Base-by-base conservation (phyloP, 2,113 vertebrate genomes). In the Falcunculus frontatus region DNA sequence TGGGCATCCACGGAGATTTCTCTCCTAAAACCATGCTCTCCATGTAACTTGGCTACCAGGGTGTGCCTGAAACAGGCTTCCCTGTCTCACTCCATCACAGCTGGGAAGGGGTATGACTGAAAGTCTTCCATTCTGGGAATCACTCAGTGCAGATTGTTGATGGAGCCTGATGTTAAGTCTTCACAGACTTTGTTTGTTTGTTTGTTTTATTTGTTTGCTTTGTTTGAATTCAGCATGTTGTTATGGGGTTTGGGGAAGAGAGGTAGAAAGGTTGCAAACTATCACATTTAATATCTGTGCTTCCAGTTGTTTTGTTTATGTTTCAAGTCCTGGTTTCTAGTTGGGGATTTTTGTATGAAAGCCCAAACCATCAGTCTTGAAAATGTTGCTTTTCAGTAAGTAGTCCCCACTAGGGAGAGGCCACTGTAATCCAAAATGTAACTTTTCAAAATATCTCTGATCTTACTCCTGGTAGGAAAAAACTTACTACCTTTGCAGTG, bases 361-460 rank as follows among this genome's bases (percentile, higher is more conserved):
- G 49, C 60, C 64, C 56, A 76, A 77, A 62, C 52, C 10, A 55
- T 95, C 84, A 23, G 27, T 69, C 63, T 95, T 75, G 82, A 75
- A 97, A 95, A 95, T 90, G 89, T 64, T 96, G 87, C 84, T 95
- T 96, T 95, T 86, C 56, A 59, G 30, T 93, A 87, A 92, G 86
- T 69, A 91, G 78, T 75, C 47, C 39, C 55, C 64, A 21, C 44
- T 53, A 87, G 82, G 4, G 52, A 95, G 90, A 93, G 53, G 83
- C 82, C 62, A 62, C 86, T 91, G 65, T 91, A 90, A 96, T 94
- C 81, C 79, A 90, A 75, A 92, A 92, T 88, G 63, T 60, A 60
- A 20, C 7, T 96, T 97, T 97, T 95, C 73, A 60, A 92, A 97
- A 84, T 93, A 87, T 69, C 84, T 91, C 63, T 1, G 12, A 95